Conservation (phyloP, 1,140 invertebrate species). For the Drosophila murphyi region DNA sequence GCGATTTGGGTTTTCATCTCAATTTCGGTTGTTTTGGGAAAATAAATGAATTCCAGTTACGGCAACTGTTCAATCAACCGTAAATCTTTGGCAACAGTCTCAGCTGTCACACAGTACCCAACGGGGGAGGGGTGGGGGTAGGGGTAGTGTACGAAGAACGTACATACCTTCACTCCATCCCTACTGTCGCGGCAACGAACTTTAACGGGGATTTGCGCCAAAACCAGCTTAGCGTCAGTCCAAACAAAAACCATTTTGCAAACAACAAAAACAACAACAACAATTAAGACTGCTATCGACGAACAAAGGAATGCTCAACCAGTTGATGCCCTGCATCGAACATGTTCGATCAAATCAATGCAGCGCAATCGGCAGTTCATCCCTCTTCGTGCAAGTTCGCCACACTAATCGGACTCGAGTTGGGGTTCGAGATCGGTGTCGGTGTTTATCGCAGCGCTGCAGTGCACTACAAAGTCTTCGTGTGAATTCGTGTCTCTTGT, state of each 20-base stretch:
- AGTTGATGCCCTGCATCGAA: not conserved
- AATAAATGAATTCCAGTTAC: slow-evolving; percentile 9
- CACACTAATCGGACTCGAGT: too few relatives aligned
- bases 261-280: slow-evolving; percentile 55
- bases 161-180: not conserved
- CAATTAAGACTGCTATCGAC: not conserved
- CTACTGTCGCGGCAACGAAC: slow-evolving; percentile 44
- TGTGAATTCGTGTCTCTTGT: too few relatives aligned
- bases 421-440: too few relatives aligned
- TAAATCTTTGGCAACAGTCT: slow-evolving; percentile 47
- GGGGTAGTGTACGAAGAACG: not conserved
- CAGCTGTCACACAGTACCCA: slow-evolving; percentile 28
- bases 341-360: not conserved
- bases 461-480: too few relatives aligned
- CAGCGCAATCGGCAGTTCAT: too few relatives aligned
- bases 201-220: slow-evolving; percentile 54
- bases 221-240: slow-evolving; percentile 67
- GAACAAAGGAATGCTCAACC: not conserved
- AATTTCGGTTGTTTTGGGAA: not conserved
- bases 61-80: slow-evolving; percentile 45
- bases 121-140: not conserved
- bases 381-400: too few relatives aligned
- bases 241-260: slow-evolving; percentile 57
- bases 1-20: not conserved
- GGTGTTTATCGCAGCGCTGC: too few relatives aligned